Evolutionary conservation across 1,140 invertebrate species (phyloP).

Genomic region (Chlorops oryzae): DNA sequence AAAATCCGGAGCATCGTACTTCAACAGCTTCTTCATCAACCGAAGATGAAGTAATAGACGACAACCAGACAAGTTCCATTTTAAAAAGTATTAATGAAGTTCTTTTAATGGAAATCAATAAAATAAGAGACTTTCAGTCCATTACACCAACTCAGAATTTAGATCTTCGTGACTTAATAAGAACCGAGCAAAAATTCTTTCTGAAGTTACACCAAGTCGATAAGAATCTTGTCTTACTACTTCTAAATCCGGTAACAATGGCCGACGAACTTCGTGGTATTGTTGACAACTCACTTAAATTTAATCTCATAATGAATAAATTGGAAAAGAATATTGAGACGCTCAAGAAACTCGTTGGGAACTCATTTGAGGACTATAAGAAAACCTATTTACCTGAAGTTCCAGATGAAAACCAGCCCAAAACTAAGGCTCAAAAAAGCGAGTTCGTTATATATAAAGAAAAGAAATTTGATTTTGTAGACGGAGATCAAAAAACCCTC

Average conservation of each 20-base stretch:
- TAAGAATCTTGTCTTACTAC: constrained; percentile 33
- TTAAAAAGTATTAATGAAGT: constrained; percentile 29
- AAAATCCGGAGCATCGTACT: constrained; percentile 4
- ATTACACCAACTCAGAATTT: constrained; percentile 27
- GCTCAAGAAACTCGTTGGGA: constrained; percentile 40
- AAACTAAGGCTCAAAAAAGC: background rate
- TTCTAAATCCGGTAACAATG: constrained; percentile 40
- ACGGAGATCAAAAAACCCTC: background rate
- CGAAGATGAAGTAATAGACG: constrained; percentile 6
- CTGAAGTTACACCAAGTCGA: constrained; percentile 40
- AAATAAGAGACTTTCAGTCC: constrained; percentile 35
- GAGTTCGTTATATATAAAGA: background rate
- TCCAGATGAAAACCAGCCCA: background rate
- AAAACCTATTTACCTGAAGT: background rate
- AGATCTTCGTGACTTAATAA: constrained; percentile 26
- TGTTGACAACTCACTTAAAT: constrained; percentile 21
- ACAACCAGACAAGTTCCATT: constrained; percentile 13
- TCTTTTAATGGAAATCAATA: constrained; percentile 40
- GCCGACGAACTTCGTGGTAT: constrained; percentile 22
- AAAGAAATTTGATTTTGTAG: constrained; percentile 6
- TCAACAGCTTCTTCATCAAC: constrained; percentile 6
- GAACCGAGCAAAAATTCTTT: constrained; percentile 31
- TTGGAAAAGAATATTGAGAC: constrained; percentile 40
- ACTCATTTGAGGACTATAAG: constrained; percentile 31
- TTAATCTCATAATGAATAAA: constrained; percentile 36